phyloP scores from a whole-genome alignment of 2,797 vertebrate genomes.

The Enteromius argenteus region DNA sequence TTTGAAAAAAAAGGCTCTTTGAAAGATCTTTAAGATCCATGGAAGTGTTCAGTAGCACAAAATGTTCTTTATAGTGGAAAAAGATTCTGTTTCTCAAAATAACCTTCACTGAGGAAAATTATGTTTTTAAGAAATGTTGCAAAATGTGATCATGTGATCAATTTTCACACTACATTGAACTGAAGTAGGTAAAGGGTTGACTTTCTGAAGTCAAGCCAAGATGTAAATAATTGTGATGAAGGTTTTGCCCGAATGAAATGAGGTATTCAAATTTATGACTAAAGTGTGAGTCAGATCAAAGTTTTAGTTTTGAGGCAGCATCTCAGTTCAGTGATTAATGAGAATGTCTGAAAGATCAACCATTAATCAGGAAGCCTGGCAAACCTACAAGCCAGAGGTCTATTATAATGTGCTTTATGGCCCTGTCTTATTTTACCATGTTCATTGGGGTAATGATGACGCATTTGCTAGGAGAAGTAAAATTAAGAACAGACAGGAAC shows the following conservation, averaged over 20 bases:
- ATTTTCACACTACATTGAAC: background rate
- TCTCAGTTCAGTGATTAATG: slow-evolving; percentile 12
- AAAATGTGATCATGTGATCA: background rate
- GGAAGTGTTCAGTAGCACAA: background rate
- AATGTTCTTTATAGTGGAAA: background rate
- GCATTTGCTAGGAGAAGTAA: background rate
- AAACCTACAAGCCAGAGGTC: slow-evolving; percentile 10
- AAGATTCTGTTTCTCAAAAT: background rate
- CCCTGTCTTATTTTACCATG: slow-evolving; percentile 7
- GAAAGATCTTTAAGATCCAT: background rate
- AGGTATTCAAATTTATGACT: slow-evolving; percentile 9
- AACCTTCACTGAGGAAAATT: background rate
- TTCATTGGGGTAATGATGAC: slow-evolving; percentile 18
- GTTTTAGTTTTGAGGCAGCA: background rate
- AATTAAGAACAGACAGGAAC: slow-evolving; percentile 20
- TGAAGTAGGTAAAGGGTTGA: background rate
- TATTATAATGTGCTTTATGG: background rate
- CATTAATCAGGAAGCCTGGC: slow-evolving; percentile 7
- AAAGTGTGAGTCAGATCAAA: slow-evolving; percentile 9
- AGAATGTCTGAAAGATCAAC: slow-evolving; percentile 14
- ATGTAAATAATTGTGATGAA: background rate
- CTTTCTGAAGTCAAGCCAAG: background rate
- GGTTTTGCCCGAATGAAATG: background rate
- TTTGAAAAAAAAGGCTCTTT: background rate
- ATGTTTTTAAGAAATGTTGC: too few species aligned